Base-by-base conservation (phyloP, 2,113 vertebrate genomes). In the Hydrolagus affinis region DNA sequence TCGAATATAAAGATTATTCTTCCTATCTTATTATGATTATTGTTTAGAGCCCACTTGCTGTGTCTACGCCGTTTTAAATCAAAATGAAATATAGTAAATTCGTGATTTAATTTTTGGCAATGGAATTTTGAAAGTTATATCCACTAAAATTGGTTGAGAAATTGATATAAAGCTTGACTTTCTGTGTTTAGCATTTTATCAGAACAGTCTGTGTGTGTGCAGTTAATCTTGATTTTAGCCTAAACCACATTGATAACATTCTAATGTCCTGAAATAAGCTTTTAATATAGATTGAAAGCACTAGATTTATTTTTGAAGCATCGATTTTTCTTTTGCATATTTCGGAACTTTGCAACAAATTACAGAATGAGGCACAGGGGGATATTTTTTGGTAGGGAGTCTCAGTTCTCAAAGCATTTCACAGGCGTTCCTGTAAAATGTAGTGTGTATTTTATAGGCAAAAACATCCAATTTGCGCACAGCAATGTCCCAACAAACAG, bases 231-330 rank as follows among this genome's bases (percentile, higher is more conserved):
- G 10, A 78, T 62, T 17, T 25, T 12, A 4, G 21, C 21, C 56
- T 15, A 62, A 60, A n/a, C 23, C 7, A 23, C 12, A 80, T 25
- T 25, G 57, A 28, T 64, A 59, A 62, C 59, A 17, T 25, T 80
- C n/a, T 64, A 80, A 64, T 19, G n/a, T 28, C 62, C 12, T 64
- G 59, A 80, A 80, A 80, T 25, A 62, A 19, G 12, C 23, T 64
- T 80, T 28, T 28, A 25, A 28, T 28, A 25, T n/a, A 25, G 76
- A 60, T 62, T 80, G 76, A 80, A 80, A 80, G 59, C 23, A 62
- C n/a, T 80, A 14, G 4, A 4, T 25, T 78, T 80, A 28, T 62
- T 62, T n/a, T 80, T 64, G n/a, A 12, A 28, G 23, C 21, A 62
- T 62, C 62, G 21, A 80, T 62, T 60, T 25, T 56, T 56, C 73